These are phyloP conservation scores for Atherinosoma microstoma DNA, from an alignment of 2,797 vertebrate species.

Conservation along the genomic window DNA sequence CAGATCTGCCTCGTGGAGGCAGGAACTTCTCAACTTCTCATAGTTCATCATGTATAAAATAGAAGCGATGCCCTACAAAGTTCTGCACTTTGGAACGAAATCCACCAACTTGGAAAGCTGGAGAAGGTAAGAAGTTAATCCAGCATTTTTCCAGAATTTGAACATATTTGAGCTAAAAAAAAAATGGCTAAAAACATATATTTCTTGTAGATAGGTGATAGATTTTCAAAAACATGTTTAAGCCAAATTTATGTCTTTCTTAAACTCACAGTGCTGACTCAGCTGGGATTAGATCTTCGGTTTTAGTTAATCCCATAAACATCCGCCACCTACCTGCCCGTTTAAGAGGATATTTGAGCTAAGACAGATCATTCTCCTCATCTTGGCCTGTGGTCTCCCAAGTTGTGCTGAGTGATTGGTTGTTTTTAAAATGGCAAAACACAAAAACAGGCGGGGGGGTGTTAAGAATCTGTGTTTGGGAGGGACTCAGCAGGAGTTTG, in stretches of 20 bases:
- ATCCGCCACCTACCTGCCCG: conserved; percentile 19
- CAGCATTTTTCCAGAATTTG: neutral
- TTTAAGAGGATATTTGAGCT: conserved; percentile 10
- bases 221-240: conserved; percentile 9
- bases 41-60: neutral
- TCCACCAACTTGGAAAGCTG: neutral
- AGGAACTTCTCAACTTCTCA: neutral
- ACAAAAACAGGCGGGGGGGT: conserved; percentile 15
- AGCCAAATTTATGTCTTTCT: neutral
- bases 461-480: conserved; percentile 26
- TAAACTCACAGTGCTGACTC: conserved; percentile 45
- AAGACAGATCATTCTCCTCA: conserved; percentile 14
- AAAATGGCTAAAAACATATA: neutral
- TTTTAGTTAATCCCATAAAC: conserved; percentile 28
- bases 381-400: conserved; percentile 22
- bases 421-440: conserved; percentile 51
- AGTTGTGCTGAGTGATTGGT: conserved; percentile 16
- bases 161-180: too few species aligned
- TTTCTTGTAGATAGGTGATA: neutral
- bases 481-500: conserved; percentile 46
- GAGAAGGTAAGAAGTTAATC: neutral
- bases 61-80: neutral
- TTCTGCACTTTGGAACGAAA: neutral
- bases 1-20: neutral
- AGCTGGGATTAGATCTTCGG: conserved; percentile 59